These are phyloP conservation scores for Agrochola circellaris DNA, from an alignment of 2,888 invertebrate genomes.

Conservation along the genomic window DNA sequence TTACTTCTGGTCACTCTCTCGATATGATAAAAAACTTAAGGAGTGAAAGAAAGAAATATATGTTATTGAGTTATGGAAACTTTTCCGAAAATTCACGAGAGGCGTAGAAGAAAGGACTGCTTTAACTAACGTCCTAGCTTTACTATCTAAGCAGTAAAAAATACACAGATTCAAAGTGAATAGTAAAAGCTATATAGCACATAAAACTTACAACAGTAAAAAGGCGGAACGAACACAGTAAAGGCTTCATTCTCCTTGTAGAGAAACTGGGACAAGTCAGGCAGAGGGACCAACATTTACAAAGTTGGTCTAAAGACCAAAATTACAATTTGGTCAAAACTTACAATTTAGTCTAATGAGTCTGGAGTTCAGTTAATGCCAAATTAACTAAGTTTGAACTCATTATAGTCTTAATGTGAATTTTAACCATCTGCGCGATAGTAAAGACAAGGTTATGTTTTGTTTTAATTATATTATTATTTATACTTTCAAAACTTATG, in stretches of 20 bases:
- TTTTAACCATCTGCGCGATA: neutral
- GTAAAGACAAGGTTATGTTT: neutral
- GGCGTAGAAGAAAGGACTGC: neutral
- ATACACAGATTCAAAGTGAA: constrained; percentile 34
- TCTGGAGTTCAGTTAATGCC: neutral
- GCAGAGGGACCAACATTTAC: constrained; percentile 22
- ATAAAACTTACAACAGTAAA: constrained; percentile 53
- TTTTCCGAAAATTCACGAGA: neutral
- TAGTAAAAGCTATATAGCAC: constrained; percentile 29
- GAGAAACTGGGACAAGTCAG: constrained; percentile 29
- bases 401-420: neutral
- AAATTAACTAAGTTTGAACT: constrained; percentile 20
- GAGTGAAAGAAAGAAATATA: neutral
- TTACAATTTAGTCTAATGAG: constrained; percentile 6
- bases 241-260: constrained; percentile 26
- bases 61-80: neutral
- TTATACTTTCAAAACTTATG: neutral
- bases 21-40: neutral
- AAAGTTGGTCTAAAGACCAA: constrained; percentile 15
- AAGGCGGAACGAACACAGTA: constrained; percentile 39
- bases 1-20: neutral
- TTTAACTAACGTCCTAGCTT: constrained; percentile 5
- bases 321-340: constrained; percentile 5
- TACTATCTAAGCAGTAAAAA: constrained; percentile 36
- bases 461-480: neutral